A percentile compares a stretch with the other conserved stretches of the same genome.
Conservation (phyloP, 2,888 invertebrate species). For the Cantharis nigra region DNA sequence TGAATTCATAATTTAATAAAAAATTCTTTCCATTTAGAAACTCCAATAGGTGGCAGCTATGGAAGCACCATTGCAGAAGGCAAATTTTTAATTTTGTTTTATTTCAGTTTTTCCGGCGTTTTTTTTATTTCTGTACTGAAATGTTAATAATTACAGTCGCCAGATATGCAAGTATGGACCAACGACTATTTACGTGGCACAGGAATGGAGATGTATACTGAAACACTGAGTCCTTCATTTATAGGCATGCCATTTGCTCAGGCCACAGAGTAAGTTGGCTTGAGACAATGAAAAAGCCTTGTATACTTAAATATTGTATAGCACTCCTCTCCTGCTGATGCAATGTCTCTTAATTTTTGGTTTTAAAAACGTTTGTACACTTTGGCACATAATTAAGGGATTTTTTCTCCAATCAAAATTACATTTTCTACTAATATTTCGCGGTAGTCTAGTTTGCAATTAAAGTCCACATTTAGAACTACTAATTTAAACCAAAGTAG, state of each 20-base stretch:
- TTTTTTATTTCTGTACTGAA: conserved; percentile 8
- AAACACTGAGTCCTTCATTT: conserved; percentile 96
- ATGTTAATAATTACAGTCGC: conserved; percentile 70
- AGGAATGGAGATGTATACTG: conserved; percentile 99
- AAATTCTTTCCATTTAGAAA: background rate
- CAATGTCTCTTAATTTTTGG: conserved; percentile 36
- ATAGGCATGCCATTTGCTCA: conserved; percentile 97
- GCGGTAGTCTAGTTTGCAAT: conserved; percentile 10
- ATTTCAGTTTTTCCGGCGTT: background rate
- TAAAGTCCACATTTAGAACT: background rate
- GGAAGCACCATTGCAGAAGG: background rate
- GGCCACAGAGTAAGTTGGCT: conserved; percentile 95
- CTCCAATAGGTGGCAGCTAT: background rate
- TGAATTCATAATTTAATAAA: background rate
- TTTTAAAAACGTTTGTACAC: conserved; percentile 10
- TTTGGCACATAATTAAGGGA: conserved; percentile 9
- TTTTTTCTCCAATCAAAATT: background rate
- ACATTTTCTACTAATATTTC: conserved; percentile 3
- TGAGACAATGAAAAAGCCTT: conserved; percentile 23
- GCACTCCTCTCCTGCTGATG: conserved; percentile 43
- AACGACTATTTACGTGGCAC: conserved; percentile 99
- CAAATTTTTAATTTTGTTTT: background rate
- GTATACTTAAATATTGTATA: conserved; percentile 24
- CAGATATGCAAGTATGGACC: conserved; percentile 97
- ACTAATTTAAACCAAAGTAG: background rate